A percentile compares a stretch with the other conserved stretches of the same genome.
phyloP scores from a whole-genome alignment of 2,888 invertebrate species.

The Melanargia galathea region DNA sequence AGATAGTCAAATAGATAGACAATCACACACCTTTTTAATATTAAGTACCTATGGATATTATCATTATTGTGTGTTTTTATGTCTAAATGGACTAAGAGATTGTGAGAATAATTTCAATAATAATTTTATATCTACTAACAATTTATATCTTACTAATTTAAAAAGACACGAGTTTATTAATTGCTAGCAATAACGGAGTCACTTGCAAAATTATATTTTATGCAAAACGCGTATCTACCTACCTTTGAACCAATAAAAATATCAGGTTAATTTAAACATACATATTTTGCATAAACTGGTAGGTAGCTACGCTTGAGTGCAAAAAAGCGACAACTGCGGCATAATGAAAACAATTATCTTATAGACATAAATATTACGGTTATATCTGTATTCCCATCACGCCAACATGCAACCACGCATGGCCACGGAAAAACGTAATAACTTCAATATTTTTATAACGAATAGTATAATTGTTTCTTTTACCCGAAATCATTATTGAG shows the following conservation, averaged over 20 bases:
- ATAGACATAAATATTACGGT: conserved; percentile 32
- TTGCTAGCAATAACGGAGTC: neutral
- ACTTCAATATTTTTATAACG: conserved; percentile 40
- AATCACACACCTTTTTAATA: too few relatives aligned
- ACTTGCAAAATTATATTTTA: conserved; percentile 22
- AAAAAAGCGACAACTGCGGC: conserved; percentile 28
- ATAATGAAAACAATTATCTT: conserved; percentile 33
- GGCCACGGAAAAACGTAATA: conserved; percentile 26
- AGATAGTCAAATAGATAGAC: too few relatives aligned
- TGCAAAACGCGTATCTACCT: conserved; percentile 15
- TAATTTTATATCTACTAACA: neutral
- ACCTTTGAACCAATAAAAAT: conserved; percentile 19
- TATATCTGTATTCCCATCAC: conserved; percentile 34
- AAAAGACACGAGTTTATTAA: neutral
- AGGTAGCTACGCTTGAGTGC: conserved; percentile 14
- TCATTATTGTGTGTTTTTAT: too few relatives aligned
- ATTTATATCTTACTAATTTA: neutral
- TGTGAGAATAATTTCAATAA: too few relatives aligned
- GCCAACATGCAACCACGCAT: conserved; percentile 28
- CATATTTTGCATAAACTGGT: conserved; percentile 28
- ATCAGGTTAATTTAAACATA: conserved; percentile 26
- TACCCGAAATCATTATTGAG: conserved; percentile 30
- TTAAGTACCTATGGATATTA: too few relatives aligned
- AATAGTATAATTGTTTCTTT: conserved; percentile 34
- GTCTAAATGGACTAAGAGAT: too few relatives aligned